Evolutionary conservation across 2,113 vertebrate species (phyloP).

Genomic region (Pelecanus crispus): DNA sequence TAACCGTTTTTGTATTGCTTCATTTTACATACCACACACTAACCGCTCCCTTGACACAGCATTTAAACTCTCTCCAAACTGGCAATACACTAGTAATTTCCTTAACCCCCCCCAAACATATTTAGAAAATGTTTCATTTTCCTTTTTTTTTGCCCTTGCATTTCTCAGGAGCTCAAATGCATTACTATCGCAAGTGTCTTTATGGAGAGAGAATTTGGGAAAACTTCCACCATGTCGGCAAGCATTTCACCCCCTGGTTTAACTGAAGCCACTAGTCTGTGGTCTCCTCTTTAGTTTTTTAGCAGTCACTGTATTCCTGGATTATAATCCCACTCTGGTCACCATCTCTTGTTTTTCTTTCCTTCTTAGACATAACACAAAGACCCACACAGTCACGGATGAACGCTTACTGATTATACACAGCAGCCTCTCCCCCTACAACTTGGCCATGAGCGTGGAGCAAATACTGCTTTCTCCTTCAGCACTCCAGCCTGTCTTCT

Average conservation of each 20-base stretch:
- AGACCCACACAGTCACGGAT: neutral
- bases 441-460: neutral
- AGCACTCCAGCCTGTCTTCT: neutral
- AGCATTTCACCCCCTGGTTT: neutral
- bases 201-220: neutral
- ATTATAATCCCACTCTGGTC: slow-evolving; percentile 28
- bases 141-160: neutral
- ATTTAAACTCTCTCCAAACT: slow-evolving; percentile 62
- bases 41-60: slow-evolving; percentile 45
- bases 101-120: neutral
- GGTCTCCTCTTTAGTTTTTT: slow-evolving; percentile 11
- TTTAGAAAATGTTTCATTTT: slow-evolving; percentile 4
- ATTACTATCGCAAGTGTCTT: neutral
- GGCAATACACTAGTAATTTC: slow-evolving; percentile 35
- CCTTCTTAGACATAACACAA: neutral
- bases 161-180: neutral
- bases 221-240: neutral
- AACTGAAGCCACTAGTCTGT: slow-evolving; percentile 3
- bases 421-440: slow-evolving; percentile 1
- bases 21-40: slow-evolving; percentile 57
- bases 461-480: neutral
- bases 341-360: slow-evolving; percentile 44
- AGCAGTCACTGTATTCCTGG: slow-evolving; percentile 6
- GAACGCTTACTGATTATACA: neutral
- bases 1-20: slow-evolving; percentile 57